Evolutionary conservation across 2,113 vertebrate species (phyloP).

Genomic region (Cyprinodon variegatus): DNA sequence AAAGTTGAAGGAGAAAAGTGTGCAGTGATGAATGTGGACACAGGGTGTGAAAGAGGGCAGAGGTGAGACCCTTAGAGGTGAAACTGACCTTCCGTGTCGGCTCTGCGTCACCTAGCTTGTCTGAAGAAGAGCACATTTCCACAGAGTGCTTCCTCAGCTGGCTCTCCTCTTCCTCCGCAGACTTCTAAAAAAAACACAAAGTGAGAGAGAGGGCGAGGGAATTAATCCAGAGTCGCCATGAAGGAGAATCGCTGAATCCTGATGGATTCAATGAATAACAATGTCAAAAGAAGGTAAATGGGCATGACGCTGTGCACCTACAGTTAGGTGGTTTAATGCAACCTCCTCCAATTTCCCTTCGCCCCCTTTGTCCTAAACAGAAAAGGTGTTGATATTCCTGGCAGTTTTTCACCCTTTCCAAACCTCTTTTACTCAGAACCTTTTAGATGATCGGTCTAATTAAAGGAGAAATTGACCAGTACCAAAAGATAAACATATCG

Average conservation of each 20-base stretch:
- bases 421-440: no score
- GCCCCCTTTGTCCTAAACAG: no score
- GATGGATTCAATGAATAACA: neutral
- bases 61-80: slow-evolving; percentile 48
- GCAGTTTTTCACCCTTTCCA: no score
- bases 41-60: slow-evolving; percentile 26
- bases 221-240: slow-evolving; percentile 1
- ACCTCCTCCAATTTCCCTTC: no score
- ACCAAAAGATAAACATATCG: no score
- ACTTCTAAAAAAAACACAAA: slow-evolving; percentile 67
- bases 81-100: slow-evolving; percentile 72
- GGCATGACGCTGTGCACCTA: no score
- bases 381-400: no score
- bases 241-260: neutral
- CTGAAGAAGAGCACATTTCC: slow-evolving; percentile 62
- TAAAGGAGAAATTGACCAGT: no score
- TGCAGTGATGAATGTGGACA: slow-evolving; percentile 45
- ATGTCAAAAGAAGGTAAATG: no score
- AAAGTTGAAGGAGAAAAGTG: slow-evolving; percentile 30
- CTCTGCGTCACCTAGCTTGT: slow-evolving; percentile 69
- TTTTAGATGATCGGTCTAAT: no score
- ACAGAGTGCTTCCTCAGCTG: slow-evolving; percentile 67
- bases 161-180: slow-evolving; percentile 69
- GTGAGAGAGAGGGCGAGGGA: slow-evolving; percentile 9
- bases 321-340: no score